These are phyloP conservation scores for Unio delphinus DNA, from an alignment of 2,888 invertebrate genomes.

Conservation along the genomic window DNA sequence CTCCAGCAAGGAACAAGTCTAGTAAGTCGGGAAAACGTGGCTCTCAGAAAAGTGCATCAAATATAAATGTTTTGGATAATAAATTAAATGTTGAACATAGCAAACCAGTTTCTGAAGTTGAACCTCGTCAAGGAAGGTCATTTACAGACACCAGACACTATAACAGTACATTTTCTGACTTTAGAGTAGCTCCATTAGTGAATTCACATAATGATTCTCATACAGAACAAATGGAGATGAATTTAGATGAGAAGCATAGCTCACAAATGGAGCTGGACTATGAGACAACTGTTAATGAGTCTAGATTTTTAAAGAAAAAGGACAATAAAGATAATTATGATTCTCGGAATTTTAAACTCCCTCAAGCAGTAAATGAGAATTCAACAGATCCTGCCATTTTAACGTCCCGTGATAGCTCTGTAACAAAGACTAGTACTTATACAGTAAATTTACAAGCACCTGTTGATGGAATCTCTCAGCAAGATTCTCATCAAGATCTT, in stretches of 20 bases:
- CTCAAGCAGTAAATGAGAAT: conserved; percentile 9
- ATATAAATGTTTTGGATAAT: conserved; percentile 18
- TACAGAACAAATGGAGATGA: background rate
- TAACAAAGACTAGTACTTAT: conserved; percentile 39
- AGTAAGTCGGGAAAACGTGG: conserved; percentile 17
- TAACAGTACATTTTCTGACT: conserved; percentile 55
- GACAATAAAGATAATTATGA: conserved; percentile 36
- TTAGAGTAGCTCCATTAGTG: conserved; percentile 33
- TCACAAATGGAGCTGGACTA: too few relatives aligned
- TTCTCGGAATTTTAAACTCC: conserved; percentile 22
- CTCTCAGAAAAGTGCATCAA: conserved; percentile 33
- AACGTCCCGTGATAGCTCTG: conserved; percentile 36
- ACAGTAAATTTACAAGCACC: conserved; percentile 48
- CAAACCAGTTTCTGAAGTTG: conserved; percentile 27
- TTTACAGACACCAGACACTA: conserved; percentile 19
- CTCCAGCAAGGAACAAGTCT: conserved; percentile 13
- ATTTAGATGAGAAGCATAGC: background rate
- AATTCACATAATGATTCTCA: conserved; percentile 20
- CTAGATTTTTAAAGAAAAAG: conserved; percentile 50
- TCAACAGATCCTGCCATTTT: conserved; percentile 32
- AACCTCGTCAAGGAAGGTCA: conserved; percentile 21
- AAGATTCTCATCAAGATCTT: conserved; percentile 10
- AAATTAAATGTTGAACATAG: conserved; percentile 21
- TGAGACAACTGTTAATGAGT: conserved; percentile 35
- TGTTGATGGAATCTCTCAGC: conserved; percentile 16